phyloP scores from a whole-genome alignment of 2,113 vertebrate species.

The Pseudorhombus dupliciocellatus region DNA sequence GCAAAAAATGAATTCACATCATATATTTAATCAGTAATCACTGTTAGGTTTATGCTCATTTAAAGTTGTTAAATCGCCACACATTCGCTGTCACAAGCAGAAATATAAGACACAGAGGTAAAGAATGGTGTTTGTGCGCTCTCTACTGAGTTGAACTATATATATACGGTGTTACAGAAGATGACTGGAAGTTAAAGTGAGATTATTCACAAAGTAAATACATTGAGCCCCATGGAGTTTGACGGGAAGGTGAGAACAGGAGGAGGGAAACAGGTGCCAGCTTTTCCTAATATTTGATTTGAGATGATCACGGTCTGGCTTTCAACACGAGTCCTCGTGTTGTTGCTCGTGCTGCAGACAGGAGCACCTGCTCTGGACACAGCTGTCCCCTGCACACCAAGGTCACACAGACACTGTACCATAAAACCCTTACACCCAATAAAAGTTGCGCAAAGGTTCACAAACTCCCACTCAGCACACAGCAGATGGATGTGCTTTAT shows the following conservation, averaged over 20 bases:
- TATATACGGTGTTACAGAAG: not conserved
- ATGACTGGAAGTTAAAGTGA: not conserved
- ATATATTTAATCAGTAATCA: not conserved
- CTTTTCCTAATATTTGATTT: not conserved
- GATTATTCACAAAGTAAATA: not conserved
- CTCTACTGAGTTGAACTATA: too few species aligned
- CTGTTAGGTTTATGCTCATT: not conserved
- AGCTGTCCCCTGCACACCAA: conserved; percentile 43
- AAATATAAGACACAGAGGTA: not conserved
- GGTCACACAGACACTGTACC: conserved; percentile 33
- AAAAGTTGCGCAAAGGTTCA: conserved; percentile 52
- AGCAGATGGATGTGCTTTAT: conserved; percentile 58
- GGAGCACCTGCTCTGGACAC: not conserved
- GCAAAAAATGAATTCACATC: not conserved
- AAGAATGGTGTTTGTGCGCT: not conserved
- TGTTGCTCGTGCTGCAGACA: not conserved
- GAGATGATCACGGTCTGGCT: too few species aligned
- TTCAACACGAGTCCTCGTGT: not conserved
- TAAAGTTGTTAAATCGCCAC: not conserved
- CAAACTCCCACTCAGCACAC: conserved; percentile 45
- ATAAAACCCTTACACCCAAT: conserved; percentile 52
- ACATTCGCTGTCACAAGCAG: not conserved
- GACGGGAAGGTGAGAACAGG: not conserved
- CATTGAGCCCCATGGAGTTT: not conserved
- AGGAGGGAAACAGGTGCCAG: not conserved